Percentiles rank a stretch among this genome's conserved stretches.
These are phyloP conservation scores for Prinia subflava DNA, from an alignment of 2,113 vertebrate genomes.

Conservation along the genomic window DNA sequence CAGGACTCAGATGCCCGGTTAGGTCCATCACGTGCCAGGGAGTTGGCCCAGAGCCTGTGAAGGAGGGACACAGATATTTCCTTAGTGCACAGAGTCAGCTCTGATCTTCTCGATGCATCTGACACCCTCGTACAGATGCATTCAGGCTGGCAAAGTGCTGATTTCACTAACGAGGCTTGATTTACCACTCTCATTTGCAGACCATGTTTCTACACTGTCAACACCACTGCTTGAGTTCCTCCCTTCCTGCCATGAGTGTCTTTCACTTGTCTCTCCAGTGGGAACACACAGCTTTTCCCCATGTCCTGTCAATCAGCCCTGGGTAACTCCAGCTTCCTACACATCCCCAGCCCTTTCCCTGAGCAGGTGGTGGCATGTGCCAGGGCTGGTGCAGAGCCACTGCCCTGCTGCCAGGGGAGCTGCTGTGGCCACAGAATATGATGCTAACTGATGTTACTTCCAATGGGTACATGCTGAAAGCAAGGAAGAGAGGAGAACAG, in stretches of 20 bases:
- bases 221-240: neutral
- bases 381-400: neutral
- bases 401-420: neutral
- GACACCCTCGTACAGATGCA: neutral
- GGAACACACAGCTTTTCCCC: neutral
- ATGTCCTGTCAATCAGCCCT: neutral
- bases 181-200: neutral
- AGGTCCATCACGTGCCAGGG: neutral
- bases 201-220: neutral
- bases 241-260: neutral
- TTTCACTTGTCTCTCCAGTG: neutral
- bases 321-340: neutral
- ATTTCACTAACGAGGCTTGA: neutral
- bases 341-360: neutral
- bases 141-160: neutral
- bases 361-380: neutral
- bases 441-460: neutral
- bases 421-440: neutral
- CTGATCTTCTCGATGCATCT: rapidly evolving
- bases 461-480: neutral
- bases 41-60: neutral
- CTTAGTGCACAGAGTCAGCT: neutral
- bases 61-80: neutral
- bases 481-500: neutral
- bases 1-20: neutral